A percentile compares a stretch with the other conserved stretches of the same genome.
These are phyloP conservation scores for Cheilosia vernalis DNA, from an alignment of 2,888 invertebrate species.

Conservation along the genomic window DNA sequence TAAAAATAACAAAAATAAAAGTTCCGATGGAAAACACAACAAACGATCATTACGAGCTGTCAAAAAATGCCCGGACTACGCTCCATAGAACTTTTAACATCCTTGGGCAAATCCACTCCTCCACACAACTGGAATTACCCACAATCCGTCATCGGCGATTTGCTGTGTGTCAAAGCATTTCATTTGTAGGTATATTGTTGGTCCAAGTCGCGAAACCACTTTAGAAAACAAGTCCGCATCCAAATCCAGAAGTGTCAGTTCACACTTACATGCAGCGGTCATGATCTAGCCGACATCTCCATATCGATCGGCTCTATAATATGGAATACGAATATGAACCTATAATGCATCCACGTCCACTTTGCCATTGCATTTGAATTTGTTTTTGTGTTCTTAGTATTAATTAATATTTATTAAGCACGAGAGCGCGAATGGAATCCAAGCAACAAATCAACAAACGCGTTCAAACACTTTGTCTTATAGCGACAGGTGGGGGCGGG, in stretches of 20 bases:
- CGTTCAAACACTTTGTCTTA: conserved; percentile 56
- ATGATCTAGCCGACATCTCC: not conserved
- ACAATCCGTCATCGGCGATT: conserved; percentile 55
- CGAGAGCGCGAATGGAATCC: conserved; percentile 28
- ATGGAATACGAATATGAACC: conserved; percentile 1
- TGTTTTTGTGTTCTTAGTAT: conserved; percentile 11
- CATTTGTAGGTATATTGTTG: conserved; percentile 27
- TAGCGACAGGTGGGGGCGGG: conserved; percentile 28
- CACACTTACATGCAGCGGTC: conserved; percentile 21
- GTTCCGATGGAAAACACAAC: conserved; percentile 4
- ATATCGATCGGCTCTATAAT: conserved; percentile 24
- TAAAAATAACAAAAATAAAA: not conserved
- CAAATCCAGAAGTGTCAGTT: conserved; percentile 51
- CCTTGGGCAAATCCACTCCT: conserved; percentile 71
- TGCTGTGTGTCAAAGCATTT: conserved; percentile 51
- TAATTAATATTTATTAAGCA: conserved; percentile 67
- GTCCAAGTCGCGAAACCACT: conserved; percentile 47
- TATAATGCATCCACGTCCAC: conserved; percentile 50
- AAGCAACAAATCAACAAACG: conserved; percentile 49
- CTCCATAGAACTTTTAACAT: conserved; percentile 46
- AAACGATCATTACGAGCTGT: conserved; percentile 42
- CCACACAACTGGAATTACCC: conserved; percentile 67
- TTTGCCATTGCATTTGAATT: conserved; percentile 42
- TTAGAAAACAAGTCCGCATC: conserved; percentile 62
- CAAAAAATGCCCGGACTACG: conserved; percentile 39